A percentile compares a stretch with the other conserved stretches of the same genome.
Conservation (phyloP, 1,140 invertebrate species). For the Mizuhopecten yessoensis region DNA sequence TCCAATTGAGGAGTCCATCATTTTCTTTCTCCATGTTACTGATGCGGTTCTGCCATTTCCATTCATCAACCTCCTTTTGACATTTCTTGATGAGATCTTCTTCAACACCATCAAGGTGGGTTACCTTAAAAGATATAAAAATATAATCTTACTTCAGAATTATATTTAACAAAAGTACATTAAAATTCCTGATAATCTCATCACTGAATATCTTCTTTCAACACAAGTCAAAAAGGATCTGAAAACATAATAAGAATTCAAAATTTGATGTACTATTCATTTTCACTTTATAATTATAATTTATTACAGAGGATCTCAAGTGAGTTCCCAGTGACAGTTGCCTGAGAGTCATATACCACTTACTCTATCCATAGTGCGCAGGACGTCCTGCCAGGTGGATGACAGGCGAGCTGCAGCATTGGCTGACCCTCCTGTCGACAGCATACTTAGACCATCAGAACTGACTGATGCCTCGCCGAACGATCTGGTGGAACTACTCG, state of each 20-base stretch:
- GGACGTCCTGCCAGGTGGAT: conserved; percentile 72
- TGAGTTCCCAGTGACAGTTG: no score
- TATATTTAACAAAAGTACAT: no score
- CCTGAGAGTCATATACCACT: no score
- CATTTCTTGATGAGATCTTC: conserved; percentile 68
- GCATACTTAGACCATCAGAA: conserved; percentile 42
- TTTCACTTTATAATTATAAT: no score
- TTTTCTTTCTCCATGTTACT: conserved; percentile 66
- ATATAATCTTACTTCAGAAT: no score
- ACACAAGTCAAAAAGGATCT: no score
- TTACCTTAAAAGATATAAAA: conserved; percentile 67
- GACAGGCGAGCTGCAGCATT: conserved; percentile 62
- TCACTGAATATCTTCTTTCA: no score
- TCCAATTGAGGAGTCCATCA: conserved; percentile 64
- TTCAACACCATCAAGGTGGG: conserved; percentile 66
- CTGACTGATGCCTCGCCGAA: conserved; percentile 46
- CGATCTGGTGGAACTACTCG: conserved; percentile 64
- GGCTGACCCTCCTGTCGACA: conserved; percentile 43
- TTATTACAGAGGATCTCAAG: no score
- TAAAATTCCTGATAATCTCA: no score
- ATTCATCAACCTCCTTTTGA: conserved; percentile 70
- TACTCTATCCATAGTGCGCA: conserved; percentile 73
- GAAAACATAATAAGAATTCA: no score
- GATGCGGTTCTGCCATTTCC: conserved; percentile 68
- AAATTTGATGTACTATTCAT: no score